Evolutionary conservation across 2,888 invertebrate species (phyloP).

Genomic region (Koerneria pararmatus): DNA sequence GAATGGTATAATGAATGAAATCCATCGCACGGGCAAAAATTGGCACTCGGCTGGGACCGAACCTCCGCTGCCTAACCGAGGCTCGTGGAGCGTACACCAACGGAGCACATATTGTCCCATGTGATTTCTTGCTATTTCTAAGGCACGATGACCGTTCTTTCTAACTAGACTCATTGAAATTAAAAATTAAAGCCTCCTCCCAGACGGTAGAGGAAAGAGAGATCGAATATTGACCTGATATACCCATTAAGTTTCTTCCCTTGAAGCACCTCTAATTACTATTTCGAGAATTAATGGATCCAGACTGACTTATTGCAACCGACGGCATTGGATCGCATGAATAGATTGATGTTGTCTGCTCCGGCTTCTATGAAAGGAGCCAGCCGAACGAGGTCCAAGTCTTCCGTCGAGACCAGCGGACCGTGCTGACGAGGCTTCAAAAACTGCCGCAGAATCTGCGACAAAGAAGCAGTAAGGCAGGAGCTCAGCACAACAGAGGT

Average conservation of each 20-base stretch:
- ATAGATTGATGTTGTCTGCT: constrained; percentile 40
- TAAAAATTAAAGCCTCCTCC: constrained; percentile 13
- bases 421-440: constrained; percentile 42
- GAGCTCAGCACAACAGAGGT: neutral
- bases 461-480: constrained; percentile 8
- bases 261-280: no score
- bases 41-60: neutral
- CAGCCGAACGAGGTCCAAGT: constrained; percentile 44
- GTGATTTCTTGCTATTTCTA: no score
- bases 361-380: constrained; percentile 44
- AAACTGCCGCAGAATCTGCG: constrained; percentile 42
- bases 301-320: neutral
- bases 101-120: neutral
- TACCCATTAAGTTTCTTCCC: no score
- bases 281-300: constrained; percentile 11
- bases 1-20: no score
- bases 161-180: neutral
- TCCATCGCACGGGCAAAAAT: no score
- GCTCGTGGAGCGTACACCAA: constrained; percentile 1
- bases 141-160: no score
- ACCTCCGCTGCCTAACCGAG: neutral
- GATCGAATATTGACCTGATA: no score
- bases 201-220: no score
- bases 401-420: constrained; percentile 45
- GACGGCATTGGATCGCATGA: constrained; percentile 39